Evolutionary conservation across 1,140 invertebrate genomes (phyloP), one percentile per base, ranked within the genome.

Genomic region (Carposina sasakii): DNA sequence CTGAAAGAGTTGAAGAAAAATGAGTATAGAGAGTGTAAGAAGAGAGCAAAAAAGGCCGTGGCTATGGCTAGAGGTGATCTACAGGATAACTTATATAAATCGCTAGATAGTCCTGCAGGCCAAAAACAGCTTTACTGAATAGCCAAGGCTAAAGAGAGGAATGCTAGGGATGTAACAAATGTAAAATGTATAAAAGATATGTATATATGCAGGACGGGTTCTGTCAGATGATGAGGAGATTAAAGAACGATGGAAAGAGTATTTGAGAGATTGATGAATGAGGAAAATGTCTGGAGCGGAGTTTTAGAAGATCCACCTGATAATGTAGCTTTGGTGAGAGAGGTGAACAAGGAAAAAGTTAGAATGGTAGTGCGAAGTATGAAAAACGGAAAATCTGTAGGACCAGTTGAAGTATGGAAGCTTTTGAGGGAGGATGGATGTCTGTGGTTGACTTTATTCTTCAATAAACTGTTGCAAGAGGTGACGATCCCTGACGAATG

Each of bases 401-500:
- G 54, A 4, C 52, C 60, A 42, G 50, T 41, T 3, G 60, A 63
- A 46, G 48, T 59, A 20, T 54, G 54, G 60, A 60, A 59, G 26
- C 3, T 55, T 2, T 41, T 61, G 16, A 41, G 28, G 2, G 45
- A 0, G 28, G 52, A 58, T 56, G 60, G 49, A 39, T 55, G 26
- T 16, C 40, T 31, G 45, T 59, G 53, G 50, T 30, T 63, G 22
- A 31, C 52, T 43, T 52, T 63, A 39, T 58, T 58, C 36, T 58
- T 58, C 40, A 48, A 46, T 53, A 62, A 62, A 23, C 45, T 62
- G 60, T 48, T 58, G 21, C 60, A 55, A 5, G 60, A 58, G 33
- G 49, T 47, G 17, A 21, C 40, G n/a, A 57, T 57, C 10, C 52
- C 59, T 10, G 48, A 61, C 8, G 54, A 54, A 52, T 61, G 51